Evolutionary conservation across 2,113 vertebrate species (phyloP), one percentile per base, ranked within the genome.

Genomic region (Larimichthys polyactis): DNA sequence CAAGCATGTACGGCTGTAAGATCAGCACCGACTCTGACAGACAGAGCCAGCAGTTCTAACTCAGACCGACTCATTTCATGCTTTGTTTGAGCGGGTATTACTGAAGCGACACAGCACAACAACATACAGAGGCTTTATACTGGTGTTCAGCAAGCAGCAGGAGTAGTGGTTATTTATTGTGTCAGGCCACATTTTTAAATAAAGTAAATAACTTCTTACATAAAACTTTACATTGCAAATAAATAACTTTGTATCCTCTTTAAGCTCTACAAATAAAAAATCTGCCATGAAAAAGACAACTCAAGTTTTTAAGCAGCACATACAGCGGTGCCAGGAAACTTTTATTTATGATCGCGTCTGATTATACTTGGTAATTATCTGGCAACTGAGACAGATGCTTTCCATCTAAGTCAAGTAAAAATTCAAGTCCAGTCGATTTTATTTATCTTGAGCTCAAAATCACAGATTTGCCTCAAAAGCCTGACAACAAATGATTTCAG

Each of bases 41-140:
- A 90, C 86, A 73, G 81, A 83, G 77, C 51, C 89, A 86, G 77
- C 81, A 12, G 83, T 74, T 81, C 75, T 51, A 58, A 66, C 63
- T 46, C 55, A 17, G 22, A 71, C 51, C 73, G 60, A 63, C 82
- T 68, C 43, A 80, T 85, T 87, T 87, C 71, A 85, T 78, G 84
- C 70, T 81, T 84, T 66, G 32, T 88, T 83, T 73, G 32, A 85
- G 69, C 78, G 71, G 74, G 68, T 66, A 36, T 80, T 68, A 77
- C 36, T 55, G 43, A 70, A 77, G 69, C 64, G 51, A 19, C 67
- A 79, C 67, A 79, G 44, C 24, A 54, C 20, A 58, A 51, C 10
- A 66, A 65, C 67, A 62, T 36, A 24, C 24, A 72, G 24, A 67
- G 4, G 17, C 22, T 66, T 4, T 24, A 24, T n/a, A 17, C 17